These are phyloP conservation scores for Vombatus ursinus DNA, from an alignment of 2,113 vertebrate genomes.

Conservation along the genomic window DNA sequence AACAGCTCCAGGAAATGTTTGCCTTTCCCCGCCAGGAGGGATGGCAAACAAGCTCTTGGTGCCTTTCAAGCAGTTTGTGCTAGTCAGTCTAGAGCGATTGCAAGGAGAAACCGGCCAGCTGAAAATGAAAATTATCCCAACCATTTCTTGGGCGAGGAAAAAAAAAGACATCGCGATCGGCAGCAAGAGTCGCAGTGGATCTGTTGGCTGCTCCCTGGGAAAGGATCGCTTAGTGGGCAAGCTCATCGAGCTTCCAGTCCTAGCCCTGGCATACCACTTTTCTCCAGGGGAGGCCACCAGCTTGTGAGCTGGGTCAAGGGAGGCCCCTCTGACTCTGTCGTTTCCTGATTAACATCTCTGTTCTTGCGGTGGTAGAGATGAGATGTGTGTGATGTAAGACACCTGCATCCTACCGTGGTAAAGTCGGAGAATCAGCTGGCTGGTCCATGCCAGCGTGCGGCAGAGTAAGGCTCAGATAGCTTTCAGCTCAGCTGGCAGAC, in stretches of 20 bases:
- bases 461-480: background rate
- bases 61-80: conserved; percentile 34
- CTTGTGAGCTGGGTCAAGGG: background rate
- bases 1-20: conserved; percentile 71
- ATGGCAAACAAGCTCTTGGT: conserved; percentile 58
- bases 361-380: background rate
- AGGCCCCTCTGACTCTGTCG: background rate
- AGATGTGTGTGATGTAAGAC: background rate
- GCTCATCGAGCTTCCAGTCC: rapidly evolving
- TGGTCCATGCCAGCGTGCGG: background rate
- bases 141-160: background rate
- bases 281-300: background rate
- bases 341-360: conserved; percentile 17
- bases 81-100: background rate
- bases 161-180: background rate
- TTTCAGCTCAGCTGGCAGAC: background rate
- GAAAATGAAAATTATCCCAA: background rate
- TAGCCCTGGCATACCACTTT: rapidly evolving
- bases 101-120: background rate
- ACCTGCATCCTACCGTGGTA: background rate
- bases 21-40: conserved; percentile 70
- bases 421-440: background rate
- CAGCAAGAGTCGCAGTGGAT: rapidly evolving
- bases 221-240: rapidly evolving
- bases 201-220: background rate